phyloP scores from a whole-genome alignment of 92 coral and sea anemone genomes.

The Porites cylindrica region DNA sequence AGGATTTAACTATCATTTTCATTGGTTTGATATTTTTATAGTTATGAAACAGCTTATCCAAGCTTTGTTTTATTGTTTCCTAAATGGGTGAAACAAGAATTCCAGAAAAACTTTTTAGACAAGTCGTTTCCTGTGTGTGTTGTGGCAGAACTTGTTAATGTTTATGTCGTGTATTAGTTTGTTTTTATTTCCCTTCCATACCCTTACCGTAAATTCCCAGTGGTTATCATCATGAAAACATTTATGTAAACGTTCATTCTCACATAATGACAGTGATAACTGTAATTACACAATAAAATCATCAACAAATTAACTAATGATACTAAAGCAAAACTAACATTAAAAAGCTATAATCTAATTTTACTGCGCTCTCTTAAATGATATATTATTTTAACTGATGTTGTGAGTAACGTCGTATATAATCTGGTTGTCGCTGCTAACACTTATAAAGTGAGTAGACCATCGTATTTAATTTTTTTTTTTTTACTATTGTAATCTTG shows the following conservation, averaged over 20 bases:
- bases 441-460: too few species aligned
- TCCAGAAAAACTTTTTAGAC: too few species aligned
- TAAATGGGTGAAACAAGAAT: too few species aligned
- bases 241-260: slow-evolving; percentile 3
- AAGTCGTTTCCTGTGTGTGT: neutral
- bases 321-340: neutral
- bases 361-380: neutral
- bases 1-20: too few species aligned
- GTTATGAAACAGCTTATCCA: too few species aligned
- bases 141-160: neutral
- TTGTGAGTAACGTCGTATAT: too few species aligned
- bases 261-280: slow-evolving; percentile 7
- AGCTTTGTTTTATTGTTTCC: too few species aligned
- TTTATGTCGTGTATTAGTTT: neutral
- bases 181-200: neutral
- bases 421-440: too few species aligned
- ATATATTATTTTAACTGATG: too few species aligned
- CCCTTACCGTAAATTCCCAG: neutral
- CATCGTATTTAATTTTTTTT: too few species aligned
- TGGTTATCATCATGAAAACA: slow-evolving; percentile 4
- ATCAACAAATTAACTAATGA: neutral
- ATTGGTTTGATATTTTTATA: too few species aligned
- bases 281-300: neutral
- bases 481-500: too few species aligned
- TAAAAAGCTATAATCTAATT: neutral